Percentiles rank a stretch among this genome's conserved stretches.
Evolutionary conservation across 1,140 invertebrate species (phyloP).

Genomic region (Heliothis subflexa): DNA sequence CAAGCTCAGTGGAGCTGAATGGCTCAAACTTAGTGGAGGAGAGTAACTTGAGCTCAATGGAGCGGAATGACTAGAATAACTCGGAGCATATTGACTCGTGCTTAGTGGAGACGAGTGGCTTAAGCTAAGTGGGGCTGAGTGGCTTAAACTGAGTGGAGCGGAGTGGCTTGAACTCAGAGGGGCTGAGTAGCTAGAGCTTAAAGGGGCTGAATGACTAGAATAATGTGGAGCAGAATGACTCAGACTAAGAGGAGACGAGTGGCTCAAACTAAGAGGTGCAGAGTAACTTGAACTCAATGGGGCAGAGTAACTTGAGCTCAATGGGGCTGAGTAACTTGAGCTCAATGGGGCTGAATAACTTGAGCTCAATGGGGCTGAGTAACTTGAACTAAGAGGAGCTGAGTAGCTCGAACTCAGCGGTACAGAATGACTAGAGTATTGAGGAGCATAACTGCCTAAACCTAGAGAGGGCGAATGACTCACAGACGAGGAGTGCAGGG

Average conservation of each 20-base stretch:
- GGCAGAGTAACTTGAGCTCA: not conserved
- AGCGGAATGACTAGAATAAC: not conserved
- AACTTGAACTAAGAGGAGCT: not conserved
- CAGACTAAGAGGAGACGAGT: not conserved
- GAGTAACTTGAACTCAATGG: not conserved
- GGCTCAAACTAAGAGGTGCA: not conserved
- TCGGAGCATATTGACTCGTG: not conserved
- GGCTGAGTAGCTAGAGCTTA: not conserved
- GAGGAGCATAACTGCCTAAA: not conserved
- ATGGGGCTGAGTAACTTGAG: not conserved
- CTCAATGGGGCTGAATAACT: not conserved
- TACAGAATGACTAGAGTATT: not conserved
- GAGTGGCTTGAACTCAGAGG: not conserved
- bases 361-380: not conserved
- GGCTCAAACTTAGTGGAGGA: not conserved
- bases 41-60: not conserved
- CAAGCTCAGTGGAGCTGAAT: not conserved
- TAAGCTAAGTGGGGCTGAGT: not conserved
- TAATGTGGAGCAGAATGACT: not conserved
- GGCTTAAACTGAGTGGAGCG: not conserved
- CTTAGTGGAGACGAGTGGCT: not conserved
- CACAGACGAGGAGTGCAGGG: conserved; percentile 1
- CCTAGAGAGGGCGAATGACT: not conserved
- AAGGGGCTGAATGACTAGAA: not conserved
- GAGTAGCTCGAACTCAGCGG: not conserved